Conservation (phyloP, 2,113 vertebrate species). For the Orthonyx spaldingii region DNA sequence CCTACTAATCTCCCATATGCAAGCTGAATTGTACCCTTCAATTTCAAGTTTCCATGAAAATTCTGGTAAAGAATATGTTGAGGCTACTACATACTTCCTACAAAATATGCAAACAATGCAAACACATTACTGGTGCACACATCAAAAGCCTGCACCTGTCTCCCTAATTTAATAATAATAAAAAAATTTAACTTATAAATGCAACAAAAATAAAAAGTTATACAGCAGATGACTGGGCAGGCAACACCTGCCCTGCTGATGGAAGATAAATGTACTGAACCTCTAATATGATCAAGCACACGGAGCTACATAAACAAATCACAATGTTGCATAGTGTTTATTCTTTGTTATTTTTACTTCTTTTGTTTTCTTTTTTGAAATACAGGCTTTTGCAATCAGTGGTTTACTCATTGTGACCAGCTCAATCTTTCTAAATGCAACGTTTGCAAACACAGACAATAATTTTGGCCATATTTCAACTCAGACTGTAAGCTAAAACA, state of each 20-base stretch:
- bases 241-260: neutral
- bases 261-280: neutral
- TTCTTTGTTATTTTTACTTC: neutral
- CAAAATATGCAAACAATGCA: neutral
- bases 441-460: fast-evolving
- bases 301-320: neutral
- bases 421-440: neutral
- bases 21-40: neutral
- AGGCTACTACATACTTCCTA: neutral
- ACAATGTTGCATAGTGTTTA: neutral
- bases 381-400: neutral
- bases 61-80: neutral
- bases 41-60: neutral
- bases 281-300: slow-evolving; percentile 12
- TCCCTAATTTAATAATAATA: neutral
- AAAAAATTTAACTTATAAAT: neutral
- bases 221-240: neutral
- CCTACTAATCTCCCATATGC: neutral
- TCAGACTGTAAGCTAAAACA: neutral
- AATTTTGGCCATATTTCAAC: neutral
- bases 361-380: neutral
- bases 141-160: neutral
- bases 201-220: neutral
- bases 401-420: neutral
- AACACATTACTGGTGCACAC: neutral